Base-by-base conservation (phyloP, 92 coral and sea anemone genomes). In the Palythoa caribaeorum region DNA sequence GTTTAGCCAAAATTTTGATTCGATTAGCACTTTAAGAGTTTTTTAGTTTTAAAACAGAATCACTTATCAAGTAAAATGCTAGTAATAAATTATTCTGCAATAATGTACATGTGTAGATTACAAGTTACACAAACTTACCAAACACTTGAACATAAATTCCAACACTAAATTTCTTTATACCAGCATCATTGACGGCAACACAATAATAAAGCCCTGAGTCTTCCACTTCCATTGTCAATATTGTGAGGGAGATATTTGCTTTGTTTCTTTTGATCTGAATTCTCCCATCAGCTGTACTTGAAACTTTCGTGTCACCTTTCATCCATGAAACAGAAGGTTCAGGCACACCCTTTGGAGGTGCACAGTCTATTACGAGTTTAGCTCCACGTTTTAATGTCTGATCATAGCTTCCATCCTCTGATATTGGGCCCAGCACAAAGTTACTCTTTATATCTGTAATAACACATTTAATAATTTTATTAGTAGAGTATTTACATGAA, bases 191-290 rank as follows among this genome's bases (percentile, higher is more conserved):
- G 16, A n/a, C 9, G 20, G 86, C 86, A 38, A 63, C 47, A 20
- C 86, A 81, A 44, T 47, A 71, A 81, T 81, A 81, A 50, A 66
- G 14, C 47, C 86, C 86, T 0, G 76, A 38, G 75, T 81, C 86
- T 69, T 81, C 86, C 10, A 38, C 60, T 12, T 81, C 59, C 0
- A 76, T n/a, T 9, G 71, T 11, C 16, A 53, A 48, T 47, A 81
- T 21, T 66, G 35, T 66, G 9, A 81, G 38, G 0, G 86, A 44
- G 36, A 48, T 65, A 8, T 81, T 81, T 20, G 39, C 60, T 47
- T 44, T 15, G 11, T 66, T 81, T 17, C 86, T 81, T 65, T 38
- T 81, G 37, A 81, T 81, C 86, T 81, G 44, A 81, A 81, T 17
- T 66, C 86, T 81, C 38, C 60, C 86, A 48, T 81, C 86, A 44